phyloP scores from a whole-genome alignment of 2,113 vertebrate species.

The Vireo altiloquus region DNA sequence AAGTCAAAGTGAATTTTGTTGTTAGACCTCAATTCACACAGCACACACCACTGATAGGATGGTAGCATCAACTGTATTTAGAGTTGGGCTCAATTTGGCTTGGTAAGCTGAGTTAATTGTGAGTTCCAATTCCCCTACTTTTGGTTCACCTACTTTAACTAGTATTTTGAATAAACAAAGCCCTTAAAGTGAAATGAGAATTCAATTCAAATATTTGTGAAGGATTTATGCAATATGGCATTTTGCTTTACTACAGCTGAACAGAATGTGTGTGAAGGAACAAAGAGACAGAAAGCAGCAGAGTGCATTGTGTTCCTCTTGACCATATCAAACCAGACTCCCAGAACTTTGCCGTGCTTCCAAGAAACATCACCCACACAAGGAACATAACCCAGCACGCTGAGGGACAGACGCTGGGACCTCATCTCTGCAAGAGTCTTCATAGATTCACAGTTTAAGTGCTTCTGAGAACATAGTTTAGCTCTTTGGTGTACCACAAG shows the following conservation, averaged over 20 bases:
- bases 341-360: not conserved
- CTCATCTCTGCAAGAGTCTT: not conserved
- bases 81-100: not conserved
- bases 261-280: not conserved
- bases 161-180: not conserved
- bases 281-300: not conserved
- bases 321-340: not conserved
- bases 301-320: not conserved
- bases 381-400: not conserved
- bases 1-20: not conserved
- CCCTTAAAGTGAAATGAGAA: not conserved
- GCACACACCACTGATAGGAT: not conserved
- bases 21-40: not conserved
- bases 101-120: not conserved
- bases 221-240: not conserved
- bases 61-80: not conserved
- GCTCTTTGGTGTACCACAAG: constrained; percentile 36
- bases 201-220: not conserved
- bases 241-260: not conserved
- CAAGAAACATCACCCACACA: not conserved
- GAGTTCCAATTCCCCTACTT: not conserved
- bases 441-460: constrained; percentile 3
- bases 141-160: not conserved
- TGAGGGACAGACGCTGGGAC: not conserved
- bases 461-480: constrained; percentile 39